These are phyloP conservation scores for Anorthoa munda DNA, from an alignment of 2,888 invertebrate species.

Conservation along the genomic window DNA sequence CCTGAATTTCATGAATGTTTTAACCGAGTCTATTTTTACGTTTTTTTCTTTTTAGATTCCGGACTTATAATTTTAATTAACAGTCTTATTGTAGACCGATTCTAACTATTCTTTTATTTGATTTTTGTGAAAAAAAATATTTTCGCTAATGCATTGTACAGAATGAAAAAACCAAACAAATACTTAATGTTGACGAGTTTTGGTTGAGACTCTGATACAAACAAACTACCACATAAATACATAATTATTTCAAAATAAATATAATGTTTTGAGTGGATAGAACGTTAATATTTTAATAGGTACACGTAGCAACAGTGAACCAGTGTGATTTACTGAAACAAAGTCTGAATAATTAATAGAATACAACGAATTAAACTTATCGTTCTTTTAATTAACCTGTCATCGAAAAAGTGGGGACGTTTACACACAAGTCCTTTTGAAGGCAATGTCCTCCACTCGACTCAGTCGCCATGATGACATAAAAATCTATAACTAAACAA, in stretches of 20 bases:
- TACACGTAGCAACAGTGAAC: not conserved
- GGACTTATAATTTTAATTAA: slow-evolving; percentile 1
- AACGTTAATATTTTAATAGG: slow-evolving; percentile 5
- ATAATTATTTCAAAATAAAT: not conserved
- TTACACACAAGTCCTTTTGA: no score
- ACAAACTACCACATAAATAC: no score
- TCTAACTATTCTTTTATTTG: not conserved
- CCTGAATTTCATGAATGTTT: slow-evolving; percentile 6
- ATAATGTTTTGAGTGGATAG: not conserved
- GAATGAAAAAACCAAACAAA: no score
- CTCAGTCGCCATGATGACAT: no score
- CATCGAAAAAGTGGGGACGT: no score
- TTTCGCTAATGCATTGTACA: no score
- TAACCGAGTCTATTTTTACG: not conserved
- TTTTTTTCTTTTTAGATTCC: not conserved
- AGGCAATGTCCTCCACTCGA: no score
- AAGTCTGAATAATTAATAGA: slow-evolving; percentile 12
- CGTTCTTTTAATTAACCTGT: not conserved
- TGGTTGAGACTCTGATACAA: no score
- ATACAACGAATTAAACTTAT: not conserved
- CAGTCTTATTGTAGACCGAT: not conserved
- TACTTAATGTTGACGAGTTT: no score
- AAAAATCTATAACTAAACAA: no score
- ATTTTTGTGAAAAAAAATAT: not conserved
- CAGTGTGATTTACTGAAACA: not conserved